These are phyloP conservation scores for Sitobion miscanthi DNA, from an alignment of 1,140 invertebrate genomes.

Conservation along the genomic window DNA sequence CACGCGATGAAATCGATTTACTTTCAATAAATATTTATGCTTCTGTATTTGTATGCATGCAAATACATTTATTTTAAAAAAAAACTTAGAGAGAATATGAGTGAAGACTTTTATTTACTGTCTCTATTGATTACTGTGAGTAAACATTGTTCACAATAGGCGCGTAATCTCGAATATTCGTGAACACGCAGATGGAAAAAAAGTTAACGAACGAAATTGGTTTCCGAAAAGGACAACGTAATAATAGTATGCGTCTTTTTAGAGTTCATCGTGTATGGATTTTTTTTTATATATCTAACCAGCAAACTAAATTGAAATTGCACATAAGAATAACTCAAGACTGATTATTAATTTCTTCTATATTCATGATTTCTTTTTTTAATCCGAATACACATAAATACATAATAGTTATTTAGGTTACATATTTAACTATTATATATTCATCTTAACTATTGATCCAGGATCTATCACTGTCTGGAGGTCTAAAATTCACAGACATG, in stretches of 20 bases:
- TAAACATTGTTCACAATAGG: constrained; percentile 19
- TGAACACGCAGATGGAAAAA: not conserved
- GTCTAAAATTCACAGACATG: no score
- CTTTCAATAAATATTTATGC: not conserved
- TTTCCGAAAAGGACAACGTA: constrained; percentile 1
- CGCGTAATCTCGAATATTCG: not conserved
- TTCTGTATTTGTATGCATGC: not conserved
- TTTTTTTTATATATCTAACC: not conserved
- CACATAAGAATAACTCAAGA: not conserved
- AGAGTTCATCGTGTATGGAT: not conserved
- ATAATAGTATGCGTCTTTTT: not conserved
- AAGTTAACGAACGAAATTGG: not conserved
- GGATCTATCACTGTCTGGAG: no score
- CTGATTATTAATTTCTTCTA: not conserved
- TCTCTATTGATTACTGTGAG: constrained; percentile 25
- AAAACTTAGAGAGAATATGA: not conserved
- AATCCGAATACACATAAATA: not conserved
- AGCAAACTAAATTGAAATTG: not conserved
- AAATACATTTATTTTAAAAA: not conserved
- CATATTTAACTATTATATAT: not conserved
- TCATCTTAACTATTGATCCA: no score
- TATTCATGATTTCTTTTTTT: not conserved
- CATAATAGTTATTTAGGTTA: not conserved
- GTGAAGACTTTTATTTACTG: not conserved
- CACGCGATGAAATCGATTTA: not conserved